Base-by-base conservation (phyloP, 2,797 vertebrate genomes). In the Sebastes paucispinis region DNA sequence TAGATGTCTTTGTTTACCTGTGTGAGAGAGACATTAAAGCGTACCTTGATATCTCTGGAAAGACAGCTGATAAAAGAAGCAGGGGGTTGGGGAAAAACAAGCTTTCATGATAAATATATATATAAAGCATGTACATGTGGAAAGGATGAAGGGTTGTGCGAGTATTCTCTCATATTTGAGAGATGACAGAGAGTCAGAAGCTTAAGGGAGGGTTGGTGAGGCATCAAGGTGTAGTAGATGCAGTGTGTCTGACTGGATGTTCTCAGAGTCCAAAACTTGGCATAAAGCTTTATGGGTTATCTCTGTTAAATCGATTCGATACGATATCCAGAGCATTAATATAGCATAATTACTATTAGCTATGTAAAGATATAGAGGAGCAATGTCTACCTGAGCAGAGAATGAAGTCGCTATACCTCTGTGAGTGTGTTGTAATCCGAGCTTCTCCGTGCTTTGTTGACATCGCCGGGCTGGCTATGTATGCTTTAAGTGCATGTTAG, bases 21-120 rank as follows among this genome's bases (percentile, higher is more conserved):
- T 58, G 36, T 69, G 66, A 80, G 75, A 72, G 54, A 75, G 22
- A 72, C 75, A 79, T 82, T 74, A 68, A 83, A 83, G 77, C 32
- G 14, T 14, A 13, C 20, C 31, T 63, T 77, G 58, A 73, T 70
- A 29, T 72, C 59, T 71, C n/a, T 12, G n/a, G 27, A 62, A 63
- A 72, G 80, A 67, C 43, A 8, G 36, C 25, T 11, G 27, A 72
- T 82, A 59, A 78, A 75, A 75, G 71, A 63, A 22, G 50, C 1
- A 20, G n/a, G 11, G 25, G 32, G 18, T 20, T 36, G 54, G 14
- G 58, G 62, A 62, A 69, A 73, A 75, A 75, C 47, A 65, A 80
- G 52, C 60, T 34, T 75, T 73, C 34, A 68, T 55, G 14, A 43
- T 14, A 54, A 32, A 69, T 32, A 54, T 69, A 14, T 32, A 31